phyloP scores from a whole-genome alignment of 2,113 vertebrate genomes.

The Crotalus horridus region DNA sequence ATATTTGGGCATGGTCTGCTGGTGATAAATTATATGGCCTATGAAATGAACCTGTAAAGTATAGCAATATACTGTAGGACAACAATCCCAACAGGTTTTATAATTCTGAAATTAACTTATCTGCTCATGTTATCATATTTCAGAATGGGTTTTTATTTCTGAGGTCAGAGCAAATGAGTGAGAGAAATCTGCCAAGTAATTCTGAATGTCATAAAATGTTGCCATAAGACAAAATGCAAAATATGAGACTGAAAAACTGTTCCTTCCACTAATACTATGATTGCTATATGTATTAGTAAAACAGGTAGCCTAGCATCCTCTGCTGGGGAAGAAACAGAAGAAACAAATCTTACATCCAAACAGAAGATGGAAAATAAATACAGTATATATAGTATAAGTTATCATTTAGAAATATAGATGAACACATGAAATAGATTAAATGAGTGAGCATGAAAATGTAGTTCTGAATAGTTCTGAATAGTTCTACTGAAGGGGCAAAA shows the following conservation, averaged over 20 bases:
- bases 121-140: not conserved
- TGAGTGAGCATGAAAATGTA: not conserved
- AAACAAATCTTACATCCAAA: not conserved
- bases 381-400: not conserved
- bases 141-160: not conserved
- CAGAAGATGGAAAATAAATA: not conserved
- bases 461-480: not conserved
- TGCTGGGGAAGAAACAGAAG: conserved; percentile 31
- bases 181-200: not conserved
- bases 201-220: not conserved
- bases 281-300: not conserved
- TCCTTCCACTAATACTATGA: fast-evolving
- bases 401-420: not conserved
- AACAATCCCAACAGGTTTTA: not conserved
- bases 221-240: not conserved
- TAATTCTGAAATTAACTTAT: not conserved
- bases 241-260: fast-evolving
- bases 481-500: not conserved
- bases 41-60: not conserved
- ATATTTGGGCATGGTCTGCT: not conserved
- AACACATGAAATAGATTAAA: not conserved
- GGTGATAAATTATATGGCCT: not conserved
- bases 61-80: not conserved
- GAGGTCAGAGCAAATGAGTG: fast-evolving
- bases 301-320: conserved; percentile 55